phyloP scores from a whole-genome alignment of 2,888 invertebrate species.

The Gastracanthus pulcherrimus region DNA sequence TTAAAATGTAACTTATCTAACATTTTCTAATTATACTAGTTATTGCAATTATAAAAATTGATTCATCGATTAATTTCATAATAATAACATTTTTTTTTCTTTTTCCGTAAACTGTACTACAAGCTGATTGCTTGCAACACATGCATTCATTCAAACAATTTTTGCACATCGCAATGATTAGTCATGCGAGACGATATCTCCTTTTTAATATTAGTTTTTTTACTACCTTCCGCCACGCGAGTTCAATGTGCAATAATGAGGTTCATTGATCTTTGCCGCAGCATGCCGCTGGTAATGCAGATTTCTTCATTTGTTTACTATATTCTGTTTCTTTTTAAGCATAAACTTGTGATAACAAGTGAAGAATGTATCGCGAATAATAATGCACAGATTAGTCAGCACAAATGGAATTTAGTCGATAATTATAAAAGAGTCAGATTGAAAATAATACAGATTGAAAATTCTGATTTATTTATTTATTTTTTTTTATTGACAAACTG shows the following conservation, averaged over 20 bases:
- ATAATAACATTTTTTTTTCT: no score
- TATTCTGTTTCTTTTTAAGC: neutral
- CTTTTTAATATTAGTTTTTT: neutral
- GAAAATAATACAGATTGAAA: neutral
- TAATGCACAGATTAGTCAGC: neutral
- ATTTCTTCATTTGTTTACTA: conserved; percentile 14
- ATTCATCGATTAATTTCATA: no score
- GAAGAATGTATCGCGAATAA: neutral
- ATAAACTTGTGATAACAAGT: neutral
- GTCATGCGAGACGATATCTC: neutral
- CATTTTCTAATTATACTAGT: neutral
- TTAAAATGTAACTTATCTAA: no score
- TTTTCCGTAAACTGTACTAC: no score
- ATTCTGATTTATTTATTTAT: neutral
- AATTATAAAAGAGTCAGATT: neutral
- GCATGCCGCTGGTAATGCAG: conserved; percentile 13
- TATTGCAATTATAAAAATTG: no score
- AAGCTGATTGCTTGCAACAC: no score
- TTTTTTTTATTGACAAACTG: neutral
- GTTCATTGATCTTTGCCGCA: conserved; percentile 41
- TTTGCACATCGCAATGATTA: neutral
- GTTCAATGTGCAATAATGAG: conserved; percentile 22
- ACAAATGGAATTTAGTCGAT: neutral
- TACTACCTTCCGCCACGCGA: neutral
- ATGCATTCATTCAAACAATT: neutral